Evolutionary conservation across 2,888 invertebrate genomes (phyloP).

Genomic region (Leucophora obtusa): DNA sequence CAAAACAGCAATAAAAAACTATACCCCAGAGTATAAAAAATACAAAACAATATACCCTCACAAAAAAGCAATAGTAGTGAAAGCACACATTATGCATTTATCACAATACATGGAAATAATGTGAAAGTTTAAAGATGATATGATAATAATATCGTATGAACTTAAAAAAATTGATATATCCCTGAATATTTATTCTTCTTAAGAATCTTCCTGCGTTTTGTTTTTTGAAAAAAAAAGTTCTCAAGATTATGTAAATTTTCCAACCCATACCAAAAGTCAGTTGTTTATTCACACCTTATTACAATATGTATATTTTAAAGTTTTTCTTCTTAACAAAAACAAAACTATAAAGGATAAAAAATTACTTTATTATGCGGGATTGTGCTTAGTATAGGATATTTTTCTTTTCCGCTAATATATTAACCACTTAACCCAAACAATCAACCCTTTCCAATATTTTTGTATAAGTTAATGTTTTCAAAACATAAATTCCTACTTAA

Average conservation of each 20-base stretch:
- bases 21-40: slow-evolving; percentile 41
- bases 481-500: slow-evolving; percentile 49
- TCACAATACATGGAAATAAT: background rate
- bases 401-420: background rate
- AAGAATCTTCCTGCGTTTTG: slow-evolving; percentile 9
- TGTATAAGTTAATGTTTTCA: slow-evolving; percentile 30
- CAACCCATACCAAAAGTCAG: slow-evolving; percentile 40
- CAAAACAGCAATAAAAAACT: slow-evolving; percentile 42
- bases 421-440: slow-evolving; percentile 30
- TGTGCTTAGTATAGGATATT: background rate
- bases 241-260: slow-evolving; percentile 60
- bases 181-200: background rate
- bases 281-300: slow-evolving; percentile 57
- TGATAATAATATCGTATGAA: background rate
- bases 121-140: slow-evolving; percentile 22
- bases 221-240: slow-evolving; percentile 25
- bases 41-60: slow-evolving; percentile 36
- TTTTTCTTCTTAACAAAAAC: slow-evolving; percentile 21
- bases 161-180: background rate
- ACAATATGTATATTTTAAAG: slow-evolving; percentile 33
- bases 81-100: slow-evolving; percentile 25
- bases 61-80: slow-evolving; percentile 14
- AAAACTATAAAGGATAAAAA: background rate
- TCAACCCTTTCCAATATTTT: slow-evolving; percentile 12
- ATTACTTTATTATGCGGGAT: background rate